Evolutionary conservation across 2,797 vertebrate species (phyloP), one percentile per base, ranked within the genome.

Genomic region (Carcharodon carcharias): DNA sequence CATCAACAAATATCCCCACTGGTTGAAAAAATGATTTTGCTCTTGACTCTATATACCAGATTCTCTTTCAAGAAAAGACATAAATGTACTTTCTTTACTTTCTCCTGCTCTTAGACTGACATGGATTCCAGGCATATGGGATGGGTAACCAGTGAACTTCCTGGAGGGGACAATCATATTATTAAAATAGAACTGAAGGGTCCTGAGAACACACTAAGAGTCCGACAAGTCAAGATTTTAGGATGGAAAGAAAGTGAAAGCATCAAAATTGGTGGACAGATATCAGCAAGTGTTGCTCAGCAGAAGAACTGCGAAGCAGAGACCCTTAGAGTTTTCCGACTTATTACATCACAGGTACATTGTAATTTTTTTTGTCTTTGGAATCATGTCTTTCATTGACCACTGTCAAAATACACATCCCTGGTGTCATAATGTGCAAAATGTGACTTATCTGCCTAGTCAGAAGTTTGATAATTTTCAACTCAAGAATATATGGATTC

Each of bases 201-300:
- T 80, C 99, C 99, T 0, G 99, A 99, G 98, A 99, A 99, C 97
- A 99, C 99, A 0, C 97, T 99, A 96, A 98, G 99, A 97, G 99
- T 99, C 96, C 98, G 99, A 77, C 99, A 99, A 97, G 99, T 99
- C 65, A 99, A 99, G 97, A 98, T 99, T 89, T 98, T 99, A 1
- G 99, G 99, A 56, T 99, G 99, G 99, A 99, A 99, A 97, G 99
- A 99, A 77, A 99, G 99, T 0, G 99, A 99, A 97, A 99, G 98
- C 97, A 99, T 99, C 97, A 99, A 99, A 97, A 99, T 99, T 96
- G 98, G 98, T 4, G 99, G 99, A 12, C 99, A 99, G 97, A 98
- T 99, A 97, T 99, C 99, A 67, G 99, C 99, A 97, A 99, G 99
- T 95, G 98, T 99, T 96, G 98, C 99, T 96, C 99, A 99, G 97